A percentile compares a stretch with the other conserved stretches of the same genome.
Evolutionary conservation across 2,797 vertebrate genomes (phyloP).

Genomic region (Scyliorhinus canicula): DNA sequence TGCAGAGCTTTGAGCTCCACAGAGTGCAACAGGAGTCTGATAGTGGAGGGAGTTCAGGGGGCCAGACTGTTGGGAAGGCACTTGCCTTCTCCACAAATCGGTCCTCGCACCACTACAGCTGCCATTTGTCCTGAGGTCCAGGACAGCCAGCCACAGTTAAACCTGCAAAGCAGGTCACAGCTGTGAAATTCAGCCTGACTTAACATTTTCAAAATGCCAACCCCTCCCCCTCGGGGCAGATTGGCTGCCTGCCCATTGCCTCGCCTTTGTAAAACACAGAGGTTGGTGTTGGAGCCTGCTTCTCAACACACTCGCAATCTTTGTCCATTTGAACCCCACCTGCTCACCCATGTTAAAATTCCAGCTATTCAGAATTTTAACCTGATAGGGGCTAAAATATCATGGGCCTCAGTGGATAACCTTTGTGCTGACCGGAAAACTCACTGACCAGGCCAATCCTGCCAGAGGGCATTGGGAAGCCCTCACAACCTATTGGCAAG

Average conservation of each 20-base stretch:
- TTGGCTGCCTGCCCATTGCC: neutral
- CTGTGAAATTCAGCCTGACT: neutral
- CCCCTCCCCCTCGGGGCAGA: neutral
- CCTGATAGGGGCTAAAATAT: neutral
- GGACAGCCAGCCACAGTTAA: neutral
- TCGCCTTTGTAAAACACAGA: neutral
- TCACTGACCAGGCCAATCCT: neutral
- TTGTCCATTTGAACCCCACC: neutral
- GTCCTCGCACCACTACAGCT: neutral
- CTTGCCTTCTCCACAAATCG: neutral
- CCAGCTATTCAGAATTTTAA: neutral
- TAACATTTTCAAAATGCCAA: neutral
- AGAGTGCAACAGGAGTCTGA: neutral
- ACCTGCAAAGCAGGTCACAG: neutral
- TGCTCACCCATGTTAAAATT: neutral
- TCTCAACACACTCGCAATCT: neutral
- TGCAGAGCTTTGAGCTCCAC: neutral
- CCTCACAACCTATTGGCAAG: no score
- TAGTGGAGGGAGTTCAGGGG: neutral
- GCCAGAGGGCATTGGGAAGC: no score
- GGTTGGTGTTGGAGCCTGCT: neutral
- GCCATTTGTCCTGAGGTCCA: neutral
- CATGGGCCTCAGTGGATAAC: neutral
- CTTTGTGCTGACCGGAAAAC: neutral
- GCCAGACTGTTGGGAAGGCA: neutral